These are phyloP conservation scores for Melanerpes aurifrons DNA, from an alignment of 2,113 vertebrate genomes.

Conservation along the genomic window DNA sequence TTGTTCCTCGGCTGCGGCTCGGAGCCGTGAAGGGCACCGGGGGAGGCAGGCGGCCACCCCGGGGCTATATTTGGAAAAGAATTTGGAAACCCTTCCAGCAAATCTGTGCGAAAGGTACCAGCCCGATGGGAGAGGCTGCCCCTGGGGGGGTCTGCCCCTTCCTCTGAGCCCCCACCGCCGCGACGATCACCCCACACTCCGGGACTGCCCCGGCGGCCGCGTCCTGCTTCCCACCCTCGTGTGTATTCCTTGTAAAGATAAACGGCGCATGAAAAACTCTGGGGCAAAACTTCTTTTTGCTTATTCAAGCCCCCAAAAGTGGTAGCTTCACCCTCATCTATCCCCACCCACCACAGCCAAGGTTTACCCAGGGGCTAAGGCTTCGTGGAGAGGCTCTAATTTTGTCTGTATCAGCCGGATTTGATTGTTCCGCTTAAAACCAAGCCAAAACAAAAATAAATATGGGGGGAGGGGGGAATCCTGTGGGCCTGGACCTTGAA, in stretches of 20 bases:
- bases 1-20: neutral
- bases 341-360: neutral
- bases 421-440: neutral
- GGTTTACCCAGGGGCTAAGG: neutral
- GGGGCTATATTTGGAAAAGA: slow-evolving; percentile 77
- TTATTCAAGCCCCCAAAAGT: neutral
- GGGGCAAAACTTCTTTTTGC: neutral
- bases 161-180: neutral
- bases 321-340: neutral
- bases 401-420: neutral
- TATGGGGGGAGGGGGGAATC: too few relatives aligned
- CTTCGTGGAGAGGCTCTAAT: neutral
- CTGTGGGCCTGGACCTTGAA: too few relatives aligned
- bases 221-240: neutral
- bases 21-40: neutral
- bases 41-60: neutral
- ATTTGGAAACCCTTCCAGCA: slow-evolving; percentile 66
- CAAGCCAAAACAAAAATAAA: neutral
- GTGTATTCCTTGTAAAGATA: neutral
- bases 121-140: neutral
- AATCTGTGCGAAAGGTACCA: slow-evolving; percentile 57
- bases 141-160: neutral
- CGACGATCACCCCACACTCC: too few relatives aligned
- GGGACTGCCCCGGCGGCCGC: neutral
- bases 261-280: accelerated